Base-by-base conservation (phyloP, 1,140 invertebrate genomes). In the Hirudo medicinalis region DNA sequence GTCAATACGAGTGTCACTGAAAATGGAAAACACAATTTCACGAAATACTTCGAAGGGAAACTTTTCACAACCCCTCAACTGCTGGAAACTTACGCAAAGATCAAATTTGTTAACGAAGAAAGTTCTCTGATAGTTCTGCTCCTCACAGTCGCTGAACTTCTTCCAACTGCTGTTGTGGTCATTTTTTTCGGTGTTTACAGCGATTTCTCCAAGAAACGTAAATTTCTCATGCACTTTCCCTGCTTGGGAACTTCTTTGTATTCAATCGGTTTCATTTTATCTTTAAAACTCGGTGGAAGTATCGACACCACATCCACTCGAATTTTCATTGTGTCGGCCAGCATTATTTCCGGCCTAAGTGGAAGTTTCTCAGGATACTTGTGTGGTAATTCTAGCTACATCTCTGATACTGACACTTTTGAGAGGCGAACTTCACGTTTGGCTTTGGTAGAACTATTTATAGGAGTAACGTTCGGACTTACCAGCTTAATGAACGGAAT, bases 351-450 rank as follows among this genome's bases (percentile, higher is more conserved):
- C 53, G 73, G 73, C 2, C 29, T 74, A 13, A 68, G 60, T 53
- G 73, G 73, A 40, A 66, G 55, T 40, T 66, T 74, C 22, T 66
- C 70, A 17, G 73, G 73, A 22, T 74, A 71, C 66, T 63, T 74
- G 54, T 74, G 69, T 20, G 73, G 73, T n/a, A 74, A 74, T 67
- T 70, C 73, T 43, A 71, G 60, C 60, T 74, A 74, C 73, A 74
- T 74, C 70, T 74, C 73, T 13, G 73, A 74, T 69, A 74, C 73
- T 27, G 73, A 74, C 63, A 53, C 73, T 0, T 27, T 57, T 15
- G 25, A 69, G 19, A 69, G 66, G 15, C 54, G 73, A 43, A 74
- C 70, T 11, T 70, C 71, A 5, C 57, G 73, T 19, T 70, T 74
- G 49, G 70, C 73, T 20, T 72, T 74, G 49, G 73, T 74, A 43